phyloP scores from a whole-genome alignment of 1,140 invertebrate species.

The Drosophila lacteicornis region DNA sequence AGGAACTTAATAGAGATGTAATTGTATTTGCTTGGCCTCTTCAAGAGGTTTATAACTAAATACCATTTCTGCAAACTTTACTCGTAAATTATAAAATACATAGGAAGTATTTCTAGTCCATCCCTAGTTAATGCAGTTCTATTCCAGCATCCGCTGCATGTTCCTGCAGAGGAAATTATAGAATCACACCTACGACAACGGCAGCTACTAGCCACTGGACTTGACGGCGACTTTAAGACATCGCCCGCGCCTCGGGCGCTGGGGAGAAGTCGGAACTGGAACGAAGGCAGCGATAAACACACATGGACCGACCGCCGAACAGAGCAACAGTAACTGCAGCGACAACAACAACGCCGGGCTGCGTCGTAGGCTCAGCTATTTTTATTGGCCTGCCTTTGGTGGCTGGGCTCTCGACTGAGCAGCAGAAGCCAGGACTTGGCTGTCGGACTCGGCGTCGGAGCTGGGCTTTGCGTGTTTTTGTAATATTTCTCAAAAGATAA shows the following conservation, averaged over 20 bases:
- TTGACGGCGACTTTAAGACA: slow-evolving; percentile 5
- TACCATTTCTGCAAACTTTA: background rate
- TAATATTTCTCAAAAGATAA: slow-evolving; percentile 85
- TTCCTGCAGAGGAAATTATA: background rate
- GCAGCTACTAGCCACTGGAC: slow-evolving; percentile 8
- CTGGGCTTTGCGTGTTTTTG: slow-evolving; percentile 83
- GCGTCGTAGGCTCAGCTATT: slow-evolving; percentile 40
- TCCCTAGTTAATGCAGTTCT: background rate
- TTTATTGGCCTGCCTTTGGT: slow-evolving; percentile 39
- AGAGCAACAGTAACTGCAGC: slow-evolving; percentile 10
- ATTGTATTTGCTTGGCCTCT: background rate
- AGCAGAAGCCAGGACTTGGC: slow-evolving; percentile 22
- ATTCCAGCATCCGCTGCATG: no score
- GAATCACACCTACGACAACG: slow-evolving; percentile 35
- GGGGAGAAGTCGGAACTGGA: slow-evolving; percentile 30
- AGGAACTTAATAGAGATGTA: no score
- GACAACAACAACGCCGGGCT: slow-evolving; percentile 1
- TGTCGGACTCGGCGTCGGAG: slow-evolving; percentile 16
- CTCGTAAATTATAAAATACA: background rate
- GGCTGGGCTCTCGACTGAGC: slow-evolving; percentile 24
- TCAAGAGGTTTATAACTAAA: background rate
- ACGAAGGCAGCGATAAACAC: slow-evolving; percentile 19
- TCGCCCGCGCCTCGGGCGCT: slow-evolving; percentile 19
- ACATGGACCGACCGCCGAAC: slow-evolving; percentile 1
- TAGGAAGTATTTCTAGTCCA: background rate